Conservation (phyloP, 53 echinoderm and acorn worm species). For the Antedon mediterranea region DNA sequence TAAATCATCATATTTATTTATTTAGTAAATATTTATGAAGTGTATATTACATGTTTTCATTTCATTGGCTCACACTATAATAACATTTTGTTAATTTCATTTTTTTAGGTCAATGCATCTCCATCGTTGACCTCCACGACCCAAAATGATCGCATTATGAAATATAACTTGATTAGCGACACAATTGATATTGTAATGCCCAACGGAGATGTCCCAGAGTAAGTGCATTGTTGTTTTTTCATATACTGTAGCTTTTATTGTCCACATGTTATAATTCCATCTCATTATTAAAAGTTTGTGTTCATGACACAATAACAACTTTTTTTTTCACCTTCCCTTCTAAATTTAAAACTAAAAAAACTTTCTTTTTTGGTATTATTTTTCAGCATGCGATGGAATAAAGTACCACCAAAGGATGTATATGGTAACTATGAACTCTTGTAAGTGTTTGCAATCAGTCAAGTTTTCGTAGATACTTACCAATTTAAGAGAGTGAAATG, state of each 20-base stretch:
- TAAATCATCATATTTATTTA: no score
- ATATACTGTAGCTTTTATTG: background rate
- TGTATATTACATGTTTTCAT: no score
- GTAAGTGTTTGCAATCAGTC: constrained; percentile 56
- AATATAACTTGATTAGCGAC: constrained; percentile 84
- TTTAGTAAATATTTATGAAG: no score
- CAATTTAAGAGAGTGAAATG: no score
- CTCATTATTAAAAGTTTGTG: no score
- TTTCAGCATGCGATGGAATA: constrained; percentile 82
- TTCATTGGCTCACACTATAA: no score
- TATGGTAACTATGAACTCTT: constrained; percentile 86
- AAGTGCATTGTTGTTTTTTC: constrained; percentile 6
- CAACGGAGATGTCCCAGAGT: constrained; percentile 62
- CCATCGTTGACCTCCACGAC: constrained; percentile 90
- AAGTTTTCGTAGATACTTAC: no score
- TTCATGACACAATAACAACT: no score
- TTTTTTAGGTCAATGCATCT: constrained; percentile 68
- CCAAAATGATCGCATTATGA: constrained; percentile 87
- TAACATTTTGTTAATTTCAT: background rate
- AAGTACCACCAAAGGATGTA: constrained; percentile 64
- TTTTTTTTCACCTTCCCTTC: no score
- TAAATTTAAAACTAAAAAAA: no score
- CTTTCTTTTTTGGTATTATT: no score
- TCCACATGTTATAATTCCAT: no score
- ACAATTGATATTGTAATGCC: constrained; percentile 88